A percentile compares a stretch with the other conserved stretches of the same genome.
Evolutionary conservation across 37 sponge, comb jelly and placozoan genomes (phyloP).

Genomic region (Chondrilla cf. caribensis): DNA sequence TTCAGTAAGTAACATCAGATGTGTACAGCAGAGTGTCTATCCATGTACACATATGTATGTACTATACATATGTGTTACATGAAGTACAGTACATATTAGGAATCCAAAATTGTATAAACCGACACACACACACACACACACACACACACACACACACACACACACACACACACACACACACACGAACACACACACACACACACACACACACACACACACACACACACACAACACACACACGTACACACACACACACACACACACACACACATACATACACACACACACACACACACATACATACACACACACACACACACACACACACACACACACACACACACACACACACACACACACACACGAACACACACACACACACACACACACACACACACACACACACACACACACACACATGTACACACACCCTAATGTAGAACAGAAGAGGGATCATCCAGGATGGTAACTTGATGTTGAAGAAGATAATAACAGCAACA

Average conservation of each 20-base stretch:
- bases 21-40: too few relatives aligned
- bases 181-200: not conserved
- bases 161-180: too few relatives aligned
- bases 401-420: not conserved
- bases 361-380: slow-evolving; percentile 16
- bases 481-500: not conserved
- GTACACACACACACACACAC: slow-evolving; percentile 4
- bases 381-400: slow-evolving; percentile 22
- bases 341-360: slow-evolving; percentile 15
- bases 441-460: slow-evolving; percentile 48
- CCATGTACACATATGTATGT: too few relatives aligned
- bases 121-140: too few relatives aligned
- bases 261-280: slow-evolving; percentile 11
- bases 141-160: too few relatives aligned
- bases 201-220: slow-evolving; percentile 22
- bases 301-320: slow-evolving; percentile 12
- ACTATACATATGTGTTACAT: too few relatives aligned
- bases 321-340: slow-evolving; percentile 4
- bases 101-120: too few relatives aligned
- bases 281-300: slow-evolving; percentile 8
- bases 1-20: too few relatives aligned
- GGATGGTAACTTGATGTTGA: slow-evolving; percentile 28
- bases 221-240: slow-evolving; percentile 12
- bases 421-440: slow-evolving; percentile 54
- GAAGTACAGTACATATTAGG: too few relatives aligned